Evolutionary conservation across 2,797 vertebrate genomes (phyloP), one percentile per base, ranked within the genome.

Genomic region (Sebastes oblongus): DNA sequence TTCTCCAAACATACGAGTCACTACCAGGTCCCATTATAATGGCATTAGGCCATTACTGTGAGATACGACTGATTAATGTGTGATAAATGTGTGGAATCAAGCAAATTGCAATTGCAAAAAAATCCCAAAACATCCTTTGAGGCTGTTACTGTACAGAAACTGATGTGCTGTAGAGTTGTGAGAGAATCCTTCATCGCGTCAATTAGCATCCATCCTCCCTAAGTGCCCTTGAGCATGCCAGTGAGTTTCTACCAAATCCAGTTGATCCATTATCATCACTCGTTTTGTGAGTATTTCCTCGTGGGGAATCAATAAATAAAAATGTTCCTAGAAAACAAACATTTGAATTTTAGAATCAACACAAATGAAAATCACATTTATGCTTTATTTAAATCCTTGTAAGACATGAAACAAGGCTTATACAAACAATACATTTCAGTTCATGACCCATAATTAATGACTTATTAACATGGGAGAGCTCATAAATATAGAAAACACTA

Each of bases 331-430:
- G 2, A 18, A 36, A 67, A 7, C 6, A 61, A 56, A 62, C 4
- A 50, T 22, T n/a, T 6, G 9, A 34, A 14, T 62, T 59, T 69
- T 8, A n/a, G 11, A 27, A 62, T 50, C 12, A 72, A 59, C 18
- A 56, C 4, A 42, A 39, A 52, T 42, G 4, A 66, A 62, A 78
- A 72, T 10, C 2, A 30, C 7, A 50, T 60, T 78, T 4, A 32
- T 30, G 11, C 54, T 86, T 88, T 85, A 86, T 86, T 85, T 20
- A 65, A 55, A 29, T 65, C 60, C 5, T 18, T 1, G 7, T 11
- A 24, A 66, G 4, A 5, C 27, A 56, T 65, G 65, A 68, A 80
- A 12, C 12, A 62, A 50, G 20, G 7, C 71, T 68, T 4, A 59
- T 3, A 55, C 46, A 72, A 71, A 61, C 42, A 58, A 32, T 29